A percentile compares a stretch with the other conserved stretches of the same genome.
These are phyloP conservation scores for Listrodromus nycthemerus DNA, from an alignment of 2,888 invertebrate species.

Conservation along the genomic window DNA sequence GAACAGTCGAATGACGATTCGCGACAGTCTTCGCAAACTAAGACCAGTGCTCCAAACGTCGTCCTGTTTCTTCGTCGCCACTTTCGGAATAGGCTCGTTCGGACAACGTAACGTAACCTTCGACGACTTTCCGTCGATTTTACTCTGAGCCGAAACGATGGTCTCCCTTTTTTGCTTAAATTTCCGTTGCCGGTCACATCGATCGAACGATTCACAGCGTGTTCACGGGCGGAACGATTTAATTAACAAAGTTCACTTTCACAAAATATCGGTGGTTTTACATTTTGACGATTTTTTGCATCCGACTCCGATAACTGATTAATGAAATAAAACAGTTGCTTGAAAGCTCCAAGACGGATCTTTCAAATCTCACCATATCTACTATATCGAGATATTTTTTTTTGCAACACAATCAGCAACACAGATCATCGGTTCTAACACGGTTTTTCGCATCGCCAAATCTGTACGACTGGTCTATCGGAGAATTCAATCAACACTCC, in stretches of 20 bases:
- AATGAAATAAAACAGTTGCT: too few species aligned
- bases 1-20: conserved; percentile 64
- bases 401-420: neutral
- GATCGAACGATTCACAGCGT: neutral
- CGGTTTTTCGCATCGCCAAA: conserved; percentile 6
- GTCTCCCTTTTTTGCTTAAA: neutral
- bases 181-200: neutral
- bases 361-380: neutral
- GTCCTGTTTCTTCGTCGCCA: conserved; percentile 12
- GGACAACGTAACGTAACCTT: neutral
- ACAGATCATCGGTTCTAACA: conserved; percentile 9
- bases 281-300: neutral
- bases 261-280: neutral
- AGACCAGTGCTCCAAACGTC: conserved; percentile 27
- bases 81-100: conserved; percentile 16
- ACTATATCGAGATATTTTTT: neutral
- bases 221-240: neutral
- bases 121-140: neutral
- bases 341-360: neutral
- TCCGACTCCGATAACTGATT: too few species aligned
- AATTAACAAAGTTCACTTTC: neutral
- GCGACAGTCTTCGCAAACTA: conserved; percentile 40
- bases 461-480: conserved; percentile 27
- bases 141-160: neutral
- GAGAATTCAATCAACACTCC: conserved; percentile 47